Evolutionary conservation across 2,113 vertebrate species (phyloP).

Genomic region (Chaenogobius annularis): DNA sequence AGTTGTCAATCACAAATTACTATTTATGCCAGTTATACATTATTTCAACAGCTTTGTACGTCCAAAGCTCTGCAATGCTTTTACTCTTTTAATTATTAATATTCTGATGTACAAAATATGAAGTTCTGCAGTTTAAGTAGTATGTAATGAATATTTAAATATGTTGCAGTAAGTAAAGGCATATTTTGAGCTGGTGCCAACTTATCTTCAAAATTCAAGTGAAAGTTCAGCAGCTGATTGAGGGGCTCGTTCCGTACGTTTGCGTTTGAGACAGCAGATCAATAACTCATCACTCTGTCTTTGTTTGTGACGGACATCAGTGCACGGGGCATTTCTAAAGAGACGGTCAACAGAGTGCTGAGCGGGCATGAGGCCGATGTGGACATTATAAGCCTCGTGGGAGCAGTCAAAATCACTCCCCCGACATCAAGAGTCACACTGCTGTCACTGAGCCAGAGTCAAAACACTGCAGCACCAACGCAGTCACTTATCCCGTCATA

Average conservation of each 20-base stretch:
- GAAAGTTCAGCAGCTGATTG: not conserved
- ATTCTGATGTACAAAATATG: not conserved
- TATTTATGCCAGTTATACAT: not conserved
- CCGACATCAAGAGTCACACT: not conserved
- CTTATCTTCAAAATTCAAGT: not conserved
- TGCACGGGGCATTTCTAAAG: slow-evolving; percentile 30
- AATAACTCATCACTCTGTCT: slow-evolving; percentile 60
- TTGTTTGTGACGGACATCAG: slow-evolving; percentile 33
- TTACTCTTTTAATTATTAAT: not conserved
- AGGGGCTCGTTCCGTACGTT: not conserved
- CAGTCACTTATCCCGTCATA: not conserved
- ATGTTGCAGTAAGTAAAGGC: not conserved
- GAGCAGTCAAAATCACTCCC: slow-evolving; percentile 6
- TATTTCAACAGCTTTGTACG: not conserved
- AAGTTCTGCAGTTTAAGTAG: not conserved
- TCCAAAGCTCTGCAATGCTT: not conserved
- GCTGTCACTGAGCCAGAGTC: not conserved
- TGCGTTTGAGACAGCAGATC: slow-evolving; percentile 34
- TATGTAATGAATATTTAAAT: slow-evolving; percentile 1
- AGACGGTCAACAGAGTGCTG: slow-evolving; percentile 2
- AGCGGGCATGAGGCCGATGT: slow-evolving; percentile 28
- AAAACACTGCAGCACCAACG: not conserved
- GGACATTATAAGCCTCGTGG: slow-evolving; percentile 34
- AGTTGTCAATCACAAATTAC: not conserved
- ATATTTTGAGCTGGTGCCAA: not conserved